phyloP scores from a whole-genome alignment of 2,113 vertebrate genomes.

The Abramis brama region DNA sequence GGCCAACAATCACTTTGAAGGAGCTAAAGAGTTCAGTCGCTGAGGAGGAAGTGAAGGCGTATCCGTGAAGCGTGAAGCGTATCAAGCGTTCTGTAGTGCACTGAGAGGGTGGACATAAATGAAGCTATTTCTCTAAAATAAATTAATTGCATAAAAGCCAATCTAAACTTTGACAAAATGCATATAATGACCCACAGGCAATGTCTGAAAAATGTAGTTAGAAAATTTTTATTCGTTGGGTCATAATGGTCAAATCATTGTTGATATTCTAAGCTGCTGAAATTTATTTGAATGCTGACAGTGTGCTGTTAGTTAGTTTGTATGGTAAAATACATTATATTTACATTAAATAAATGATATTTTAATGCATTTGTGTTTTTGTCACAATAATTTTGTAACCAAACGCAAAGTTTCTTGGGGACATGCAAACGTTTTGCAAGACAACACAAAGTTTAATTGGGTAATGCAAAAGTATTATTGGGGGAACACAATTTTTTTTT shows the following conservation, averaged over 20 bases:
- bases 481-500: no score
- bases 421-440: background rate
- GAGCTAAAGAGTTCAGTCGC: slow-evolving; percentile 34
- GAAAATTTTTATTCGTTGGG: background rate
- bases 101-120: background rate
- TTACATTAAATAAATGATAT: background rate
- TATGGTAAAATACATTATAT: background rate
- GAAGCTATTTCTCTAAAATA: background rate
- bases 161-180: background rate
- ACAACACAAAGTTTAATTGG: background rate
- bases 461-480: background rate
- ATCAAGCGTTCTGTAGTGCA: background rate
- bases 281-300: background rate
- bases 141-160: background rate
- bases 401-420: background rate
- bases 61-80: background rate
- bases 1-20: slow-evolving; percentile 25
- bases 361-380: no score
- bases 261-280: no score
- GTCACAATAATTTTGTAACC: no score
- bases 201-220: background rate
- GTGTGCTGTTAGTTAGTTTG: background rate
- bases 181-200: background rate
- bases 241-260: background rate
- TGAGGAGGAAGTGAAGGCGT: background rate